Conservation (phyloP, 1,140 invertebrate species). For the Drosophila repletoides region DNA sequence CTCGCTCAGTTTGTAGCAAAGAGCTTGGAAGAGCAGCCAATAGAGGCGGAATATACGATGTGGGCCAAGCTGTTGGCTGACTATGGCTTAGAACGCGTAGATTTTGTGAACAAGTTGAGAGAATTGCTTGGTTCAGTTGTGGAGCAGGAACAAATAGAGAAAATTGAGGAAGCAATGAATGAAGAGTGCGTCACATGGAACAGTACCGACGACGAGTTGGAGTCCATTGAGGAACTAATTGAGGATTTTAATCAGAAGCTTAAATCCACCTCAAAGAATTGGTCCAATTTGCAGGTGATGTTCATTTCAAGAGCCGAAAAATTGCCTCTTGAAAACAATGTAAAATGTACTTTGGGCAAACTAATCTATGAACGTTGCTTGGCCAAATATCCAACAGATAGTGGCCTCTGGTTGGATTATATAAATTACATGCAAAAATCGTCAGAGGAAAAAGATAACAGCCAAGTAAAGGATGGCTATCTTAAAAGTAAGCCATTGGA, state of each 20-base stretch:
- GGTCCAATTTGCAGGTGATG: slow-evolving; percentile 5
- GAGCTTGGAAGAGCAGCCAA: slow-evolving; percentile 6
- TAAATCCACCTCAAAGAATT: slow-evolving; percentile 8
- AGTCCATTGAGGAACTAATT: slow-evolving; percentile 5
- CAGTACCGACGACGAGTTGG: neutral
- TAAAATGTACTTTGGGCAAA: slow-evolving; percentile 27
- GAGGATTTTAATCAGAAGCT: slow-evolving; percentile 16
- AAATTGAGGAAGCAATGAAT: slow-evolving; percentile 3
- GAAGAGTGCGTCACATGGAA: slow-evolving; percentile 35
- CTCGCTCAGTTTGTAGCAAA: slow-evolving; percentile 41
- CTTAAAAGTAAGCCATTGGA: slow-evolving; percentile 23
- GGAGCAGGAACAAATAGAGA: neutral
- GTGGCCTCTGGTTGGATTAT: slow-evolving; percentile 50
- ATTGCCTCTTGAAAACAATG: neutral
- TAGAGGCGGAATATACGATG: slow-evolving; percentile 5
- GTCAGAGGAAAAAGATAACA: neutral
- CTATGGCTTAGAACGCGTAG: slow-evolving; percentile 43
- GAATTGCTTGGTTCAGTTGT: neutral
- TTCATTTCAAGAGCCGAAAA: slow-evolving; percentile 1
- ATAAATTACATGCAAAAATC: slow-evolving; percentile 28
- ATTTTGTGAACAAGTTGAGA: slow-evolving; percentile 17
- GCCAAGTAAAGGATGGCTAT: slow-evolving; percentile 21
- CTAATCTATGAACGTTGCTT: slow-evolving; percentile 42
- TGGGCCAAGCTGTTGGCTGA: slow-evolving; percentile 51
- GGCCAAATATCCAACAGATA: slow-evolving; percentile 30